Base-by-base conservation (phyloP, 2,888 invertebrate genomes). In the Xylocampa areola region DNA sequence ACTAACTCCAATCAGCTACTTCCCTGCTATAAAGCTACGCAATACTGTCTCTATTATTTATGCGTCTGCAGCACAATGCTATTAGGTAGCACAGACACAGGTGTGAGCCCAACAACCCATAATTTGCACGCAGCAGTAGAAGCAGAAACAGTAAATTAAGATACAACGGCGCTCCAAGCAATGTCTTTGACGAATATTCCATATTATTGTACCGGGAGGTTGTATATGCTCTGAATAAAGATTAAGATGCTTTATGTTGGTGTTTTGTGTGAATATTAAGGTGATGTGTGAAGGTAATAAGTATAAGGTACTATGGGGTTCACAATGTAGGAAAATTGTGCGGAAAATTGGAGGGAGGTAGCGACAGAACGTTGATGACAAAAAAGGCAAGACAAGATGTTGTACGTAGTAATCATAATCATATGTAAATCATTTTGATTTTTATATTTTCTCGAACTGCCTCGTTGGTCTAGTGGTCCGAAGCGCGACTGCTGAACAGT, bases 111-210 rank as follows among this genome's bases (percentile, higher is more conserved):
- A 77, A 74, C 75, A 68, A 76, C 85, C 76, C 85, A 89, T 91
- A 89, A 91, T 90, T 90, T 84, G 82, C 84, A 83, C 81, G 76
- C 77, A 83, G 4, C 4, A 67, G 75, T 73, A 84, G 55, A 37
- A 69, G 50, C 40, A n/a, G 44, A 59, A 53, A 70, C 71, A 29
- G 84, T 90, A 88, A 88, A 88, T 88, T 87, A 87, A 85, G 85
- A 85, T 80, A 81, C 79, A 81, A 68, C 73, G 45, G 47, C 68
- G 70, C 80, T 77, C 78, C 81, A 75, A 84, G 85, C 80, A 82
- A 82, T 80, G 82, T 80, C 80, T 88, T 87, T 90, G 87, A 90
- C 88, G 90, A 88, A 91, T 90, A 85, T 77, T 78, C 82, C 82
- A 84, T 87, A 87, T 88, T 88, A 90, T 87, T 85, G 79, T 82